Evolutionary conservation across 2,113 vertebrate species (phyloP).

Genomic region (Lepus timidus): DNA sequence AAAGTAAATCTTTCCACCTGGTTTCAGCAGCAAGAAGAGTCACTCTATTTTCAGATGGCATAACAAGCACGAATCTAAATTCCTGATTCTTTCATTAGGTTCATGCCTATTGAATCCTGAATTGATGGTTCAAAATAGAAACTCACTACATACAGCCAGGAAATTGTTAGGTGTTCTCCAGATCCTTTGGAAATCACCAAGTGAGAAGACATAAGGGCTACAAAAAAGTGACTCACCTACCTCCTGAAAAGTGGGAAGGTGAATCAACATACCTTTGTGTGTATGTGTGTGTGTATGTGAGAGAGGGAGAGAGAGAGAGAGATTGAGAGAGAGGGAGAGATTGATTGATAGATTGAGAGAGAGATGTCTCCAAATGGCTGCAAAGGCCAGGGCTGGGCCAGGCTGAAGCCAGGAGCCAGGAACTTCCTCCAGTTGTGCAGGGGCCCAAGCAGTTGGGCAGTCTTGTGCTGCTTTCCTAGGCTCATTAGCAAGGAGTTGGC

Average conservation of each 20-base stretch:
- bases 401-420: too few species aligned
- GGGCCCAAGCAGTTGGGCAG: too few species aligned
- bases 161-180: not conserved
- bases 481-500: too few species aligned
- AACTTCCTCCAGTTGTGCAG: too few species aligned
- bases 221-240: not conserved
- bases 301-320: too few species aligned
- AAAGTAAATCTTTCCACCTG: not conserved
- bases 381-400: too few species aligned
- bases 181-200: conserved; percentile 15
- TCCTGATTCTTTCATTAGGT: not conserved
- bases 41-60: not conserved
- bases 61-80: not conserved
- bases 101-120: not conserved
- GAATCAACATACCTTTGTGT: conserved; percentile 27
- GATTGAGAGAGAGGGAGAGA: too few species aligned
- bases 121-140: not conserved
- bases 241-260: not conserved
- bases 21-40: not conserved
- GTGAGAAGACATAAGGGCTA: not conserved
- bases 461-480: too few species aligned
- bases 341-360: too few species aligned
- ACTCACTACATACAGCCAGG: not conserved
- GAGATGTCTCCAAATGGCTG: too few species aligned
- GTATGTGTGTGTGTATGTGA: too few species aligned